Percentiles rank a stretch among this genome's conserved stretches.
Evolutionary conservation across 2,797 vertebrate genomes (phyloP).

Genomic region (Macrochelys suwanniensis): DNA sequence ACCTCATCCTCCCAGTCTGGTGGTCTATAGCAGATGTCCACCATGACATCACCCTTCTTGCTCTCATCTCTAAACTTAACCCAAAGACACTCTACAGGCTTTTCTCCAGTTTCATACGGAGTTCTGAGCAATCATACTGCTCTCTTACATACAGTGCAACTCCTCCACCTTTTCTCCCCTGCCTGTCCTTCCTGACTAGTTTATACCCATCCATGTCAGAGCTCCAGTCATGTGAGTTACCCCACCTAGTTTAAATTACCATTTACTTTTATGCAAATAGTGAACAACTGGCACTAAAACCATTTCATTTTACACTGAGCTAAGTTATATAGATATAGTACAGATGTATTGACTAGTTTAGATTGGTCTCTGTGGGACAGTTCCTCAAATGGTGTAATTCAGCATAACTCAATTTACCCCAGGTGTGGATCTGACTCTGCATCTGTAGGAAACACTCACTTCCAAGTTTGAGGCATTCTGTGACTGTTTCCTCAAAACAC

Average conservation of each 20-base stretch:
- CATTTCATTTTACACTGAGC: neutral
- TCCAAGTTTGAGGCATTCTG: neutral
- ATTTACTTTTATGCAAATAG: neutral
- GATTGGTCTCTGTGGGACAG: neutral
- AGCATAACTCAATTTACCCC: neutral
- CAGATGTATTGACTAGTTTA: neutral
- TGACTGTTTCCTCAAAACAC: conserved; percentile 40
- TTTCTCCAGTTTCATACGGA: too few relatives aligned
- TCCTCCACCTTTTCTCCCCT: too few relatives aligned
- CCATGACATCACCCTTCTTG: too few relatives aligned
- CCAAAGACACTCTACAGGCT: too few relatives aligned
- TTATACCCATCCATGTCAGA: too few relatives aligned
- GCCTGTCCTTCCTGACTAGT: too few relatives aligned
- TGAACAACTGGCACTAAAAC: neutral
- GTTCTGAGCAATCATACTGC: too few relatives aligned
- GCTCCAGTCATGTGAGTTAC: too few relatives aligned
- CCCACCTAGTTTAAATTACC: neutral
- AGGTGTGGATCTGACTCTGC: neutral
- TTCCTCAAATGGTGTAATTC: neutral
- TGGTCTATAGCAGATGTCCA: too few relatives aligned
- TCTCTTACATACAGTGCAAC: too few relatives aligned
- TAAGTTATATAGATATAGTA: neutral
- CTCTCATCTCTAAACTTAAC: too few relatives aligned
- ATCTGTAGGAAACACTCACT: neutral
- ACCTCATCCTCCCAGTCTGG: too few relatives aligned